phyloP scores from a whole-genome alignment of 1,140 invertebrate species.

The Maconellicoccus hirsutus region DNA sequence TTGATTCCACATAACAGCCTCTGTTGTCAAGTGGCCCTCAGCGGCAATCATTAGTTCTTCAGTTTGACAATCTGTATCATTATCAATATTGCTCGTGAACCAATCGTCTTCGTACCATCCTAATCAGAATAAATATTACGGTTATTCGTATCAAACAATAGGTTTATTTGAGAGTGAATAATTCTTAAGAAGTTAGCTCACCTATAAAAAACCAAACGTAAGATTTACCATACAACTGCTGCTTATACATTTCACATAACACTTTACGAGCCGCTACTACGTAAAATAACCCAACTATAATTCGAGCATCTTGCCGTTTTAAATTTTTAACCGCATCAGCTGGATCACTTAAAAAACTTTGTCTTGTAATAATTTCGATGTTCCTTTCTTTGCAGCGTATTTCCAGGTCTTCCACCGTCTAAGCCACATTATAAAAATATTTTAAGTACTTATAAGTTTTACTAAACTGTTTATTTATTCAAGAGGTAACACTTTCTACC shows the following conservation, averaged over 20 bases:
- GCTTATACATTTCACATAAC: constrained; percentile 93
- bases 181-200: constrained; percentile 37
- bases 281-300: constrained; percentile 97
- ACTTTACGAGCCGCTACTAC: constrained; percentile 90
- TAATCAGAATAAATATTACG: constrained; percentile 31
- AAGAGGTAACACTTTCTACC: not conserved
- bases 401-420: constrained; percentile 97
- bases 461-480: not conserved
- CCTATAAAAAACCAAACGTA: constrained; percentile 99
- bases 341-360: constrained; percentile 94
- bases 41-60: constrained; percentile 88
- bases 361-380: constrained; percentile 89
- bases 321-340: constrained; percentile 91
- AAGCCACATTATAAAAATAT: constrained; percentile 25
- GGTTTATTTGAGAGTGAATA: not conserved
- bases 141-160: not conserved
- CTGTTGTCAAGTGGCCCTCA: constrained; percentile 94
- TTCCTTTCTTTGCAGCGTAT: constrained; percentile 80
- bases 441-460: not conserved
- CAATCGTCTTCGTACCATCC: constrained; percentile 99
- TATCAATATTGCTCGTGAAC: constrained; percentile 81
- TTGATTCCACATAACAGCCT: constrained; percentile 96
- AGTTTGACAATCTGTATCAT: constrained; percentile 83
- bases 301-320: constrained; percentile 82
- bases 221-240: constrained; percentile 85